phyloP scores from a whole-genome alignment of 2,113 vertebrate genomes.

The Clarias macrocephalus region DNA sequence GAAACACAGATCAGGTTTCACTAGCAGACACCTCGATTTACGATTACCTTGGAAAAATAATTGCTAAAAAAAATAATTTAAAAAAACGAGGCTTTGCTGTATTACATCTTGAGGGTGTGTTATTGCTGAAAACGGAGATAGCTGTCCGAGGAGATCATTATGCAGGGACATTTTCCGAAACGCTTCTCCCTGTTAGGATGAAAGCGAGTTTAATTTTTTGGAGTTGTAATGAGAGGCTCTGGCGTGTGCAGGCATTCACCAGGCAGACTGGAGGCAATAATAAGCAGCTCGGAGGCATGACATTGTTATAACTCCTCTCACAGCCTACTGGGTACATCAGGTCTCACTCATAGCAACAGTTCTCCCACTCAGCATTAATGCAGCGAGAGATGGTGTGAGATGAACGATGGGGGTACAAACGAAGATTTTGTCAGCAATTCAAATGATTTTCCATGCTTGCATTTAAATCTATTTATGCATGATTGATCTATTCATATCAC shows the following conservation, averaged over 20 bases:
- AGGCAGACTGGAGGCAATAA: slow-evolving; percentile 22
- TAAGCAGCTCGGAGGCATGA: slow-evolving; percentile 16
- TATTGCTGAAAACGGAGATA: not conserved
- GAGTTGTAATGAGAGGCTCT: slow-evolving; percentile 7
- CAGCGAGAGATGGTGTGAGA: slow-evolving; percentile 6
- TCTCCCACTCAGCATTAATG: slow-evolving; percentile 9
- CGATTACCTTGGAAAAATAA: slow-evolving; percentile 22
- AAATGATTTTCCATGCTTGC: not conserved
- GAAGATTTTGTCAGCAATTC: not conserved
- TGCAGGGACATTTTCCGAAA: not conserved
- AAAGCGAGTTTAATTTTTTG: slow-evolving; percentile 23
- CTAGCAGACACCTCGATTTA: not conserved
- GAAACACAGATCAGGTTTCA: slow-evolving; percentile 30
- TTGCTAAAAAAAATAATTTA: no score
- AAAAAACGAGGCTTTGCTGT: no score
- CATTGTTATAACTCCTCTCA: slow-evolving; percentile 19
- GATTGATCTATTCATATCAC: not conserved
- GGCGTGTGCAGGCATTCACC: not conserved
- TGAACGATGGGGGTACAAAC: not conserved
- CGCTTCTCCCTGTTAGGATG: not conserved
- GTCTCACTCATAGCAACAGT: slow-evolving; percentile 39
- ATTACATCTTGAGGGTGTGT: not conserved
- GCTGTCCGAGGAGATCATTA: not conserved
- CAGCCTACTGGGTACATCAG: slow-evolving; percentile 7
- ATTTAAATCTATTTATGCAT: not conserved